Conservation (phyloP, 2,797 vertebrate species). For the Anas flavirostris region DNA sequence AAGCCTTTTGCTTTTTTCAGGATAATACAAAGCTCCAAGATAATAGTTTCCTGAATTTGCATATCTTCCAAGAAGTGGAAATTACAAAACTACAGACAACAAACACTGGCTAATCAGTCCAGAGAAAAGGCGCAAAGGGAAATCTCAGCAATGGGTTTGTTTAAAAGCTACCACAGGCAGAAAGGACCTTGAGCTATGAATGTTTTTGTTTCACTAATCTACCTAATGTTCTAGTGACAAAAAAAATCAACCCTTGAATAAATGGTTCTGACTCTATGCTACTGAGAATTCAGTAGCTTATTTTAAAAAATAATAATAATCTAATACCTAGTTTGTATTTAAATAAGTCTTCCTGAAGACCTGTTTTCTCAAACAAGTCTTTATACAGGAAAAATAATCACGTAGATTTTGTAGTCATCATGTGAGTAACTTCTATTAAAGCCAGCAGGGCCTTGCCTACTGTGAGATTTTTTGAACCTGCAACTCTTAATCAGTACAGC, state of each 20-base stretch:
- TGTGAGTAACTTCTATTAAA: conserved; percentile 9
- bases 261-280: not conserved
- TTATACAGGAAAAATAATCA: conserved; percentile 8
- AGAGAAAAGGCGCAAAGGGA: conserved; percentile 21
- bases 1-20: conserved; percentile 54
- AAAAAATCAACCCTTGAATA: not conserved
- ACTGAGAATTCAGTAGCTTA: not conserved
- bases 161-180: conserved; percentile 23
- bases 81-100: conserved; percentile 50
- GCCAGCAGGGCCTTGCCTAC: conserved; percentile 1
- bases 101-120: conserved; percentile 47
- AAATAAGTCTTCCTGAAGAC: not conserved
- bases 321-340: not conserved
- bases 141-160: conserved; percentile 14
- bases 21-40: conserved; percentile 44
- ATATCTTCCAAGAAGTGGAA: conserved; percentile 62
- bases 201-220: conserved; percentile 49
- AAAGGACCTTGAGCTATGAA: conserved; percentile 2
- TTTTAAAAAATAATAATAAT: not conserved
- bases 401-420: conserved; percentile 2
- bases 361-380: conserved; percentile 10
- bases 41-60: conserved; percentile 49
- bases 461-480: conserved; percentile 36
- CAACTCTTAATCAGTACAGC: conserved; percentile 23
- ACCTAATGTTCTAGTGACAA: not conserved